phyloP scores from a whole-genome alignment of 2,888 invertebrate species.

The Ochlodes sylvanus region DNA sequence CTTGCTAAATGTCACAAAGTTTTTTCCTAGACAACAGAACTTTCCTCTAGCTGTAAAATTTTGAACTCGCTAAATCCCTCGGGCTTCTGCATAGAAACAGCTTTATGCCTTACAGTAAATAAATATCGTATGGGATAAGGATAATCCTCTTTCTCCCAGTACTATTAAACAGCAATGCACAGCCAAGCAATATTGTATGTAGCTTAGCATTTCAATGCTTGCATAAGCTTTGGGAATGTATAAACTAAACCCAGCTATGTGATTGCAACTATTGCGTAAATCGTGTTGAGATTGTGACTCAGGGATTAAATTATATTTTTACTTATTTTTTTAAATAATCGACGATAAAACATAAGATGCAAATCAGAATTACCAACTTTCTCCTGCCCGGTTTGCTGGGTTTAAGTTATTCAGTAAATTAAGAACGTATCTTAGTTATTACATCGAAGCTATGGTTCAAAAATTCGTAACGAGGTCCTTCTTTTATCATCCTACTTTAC shows the following conservation, averaged over 20 bases:
- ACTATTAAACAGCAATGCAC: constrained; percentile 13
- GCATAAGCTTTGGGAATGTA: not conserved
- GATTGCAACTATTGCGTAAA: not conserved
- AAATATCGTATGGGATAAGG: constrained; percentile 4
- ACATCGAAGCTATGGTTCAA: too few relatives aligned
- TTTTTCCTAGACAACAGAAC: constrained; percentile 5
- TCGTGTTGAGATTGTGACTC: not conserved
- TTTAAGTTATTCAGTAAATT: too few relatives aligned
- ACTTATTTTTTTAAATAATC: too few relatives aligned
- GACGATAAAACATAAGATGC: too few relatives aligned
- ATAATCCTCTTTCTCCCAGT: not conserved
- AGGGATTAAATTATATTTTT: too few relatives aligned
- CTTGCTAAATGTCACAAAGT: constrained; percentile 8
- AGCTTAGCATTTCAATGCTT: constrained; percentile 8
- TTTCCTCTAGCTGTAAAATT: constrained; percentile 3
- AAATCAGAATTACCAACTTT: too few relatives aligned
- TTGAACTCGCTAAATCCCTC: not conserved
- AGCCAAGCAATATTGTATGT: constrained; percentile 10
- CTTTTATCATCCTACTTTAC: too few relatives aligned
- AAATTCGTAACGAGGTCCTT: too few relatives aligned
- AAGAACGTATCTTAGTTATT: too few relatives aligned
- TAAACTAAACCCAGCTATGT: not conserved
- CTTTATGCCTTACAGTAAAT: constrained; percentile 9
- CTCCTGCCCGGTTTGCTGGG: too few relatives aligned
- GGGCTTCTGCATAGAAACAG: constrained; percentile 1